phyloP scores from a whole-genome alignment of 2,888 invertebrate genomes.

The Ochropleura plecta region DNA sequence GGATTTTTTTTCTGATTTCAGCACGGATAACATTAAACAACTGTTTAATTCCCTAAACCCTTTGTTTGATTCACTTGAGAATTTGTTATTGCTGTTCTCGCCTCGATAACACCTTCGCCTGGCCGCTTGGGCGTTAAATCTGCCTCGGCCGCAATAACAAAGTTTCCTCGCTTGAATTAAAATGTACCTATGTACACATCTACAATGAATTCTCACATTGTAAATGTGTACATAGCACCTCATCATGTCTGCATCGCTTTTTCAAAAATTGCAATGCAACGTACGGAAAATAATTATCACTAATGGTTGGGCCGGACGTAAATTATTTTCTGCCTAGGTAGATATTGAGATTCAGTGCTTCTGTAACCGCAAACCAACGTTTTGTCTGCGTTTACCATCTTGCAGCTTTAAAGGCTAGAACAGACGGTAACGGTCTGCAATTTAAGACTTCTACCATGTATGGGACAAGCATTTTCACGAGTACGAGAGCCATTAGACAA shows the following conservation, averaged over 20 bases:
- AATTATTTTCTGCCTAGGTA: slow-evolving; percentile 51
- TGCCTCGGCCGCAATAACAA: no score
- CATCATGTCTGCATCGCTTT: slow-evolving; percentile 8
- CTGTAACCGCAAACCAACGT: slow-evolving; percentile 46
- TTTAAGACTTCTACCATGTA: slow-evolving; percentile 18
- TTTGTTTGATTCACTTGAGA: no score
- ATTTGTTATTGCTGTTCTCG: no score
- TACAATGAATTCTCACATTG: no score
- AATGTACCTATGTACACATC: no score
- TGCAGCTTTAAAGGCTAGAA: slow-evolving; percentile 15
- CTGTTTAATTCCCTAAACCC: no score
- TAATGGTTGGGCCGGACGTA: slow-evolving; percentile 29
- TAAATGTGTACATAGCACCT: no score
- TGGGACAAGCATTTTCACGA: slow-evolving; percentile 22
- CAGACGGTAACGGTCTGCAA: slow-evolving; percentile 20
- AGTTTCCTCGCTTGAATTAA: no score
- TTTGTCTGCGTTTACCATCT: slow-evolving; percentile 35
- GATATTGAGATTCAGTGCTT: slow-evolving; percentile 33
- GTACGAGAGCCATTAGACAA: slow-evolving; percentile 29
- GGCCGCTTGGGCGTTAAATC: no score
- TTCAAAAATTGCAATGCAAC: slow-evolving; percentile 39
- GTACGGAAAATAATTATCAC: slow-evolving; percentile 31
- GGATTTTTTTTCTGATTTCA: no score
- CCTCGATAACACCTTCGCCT: no score
- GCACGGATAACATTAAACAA: no score